These are phyloP conservation scores for Euzophera pinguis DNA, from an alignment of 2,888 invertebrate genomes.

Conservation along the genomic window DNA sequence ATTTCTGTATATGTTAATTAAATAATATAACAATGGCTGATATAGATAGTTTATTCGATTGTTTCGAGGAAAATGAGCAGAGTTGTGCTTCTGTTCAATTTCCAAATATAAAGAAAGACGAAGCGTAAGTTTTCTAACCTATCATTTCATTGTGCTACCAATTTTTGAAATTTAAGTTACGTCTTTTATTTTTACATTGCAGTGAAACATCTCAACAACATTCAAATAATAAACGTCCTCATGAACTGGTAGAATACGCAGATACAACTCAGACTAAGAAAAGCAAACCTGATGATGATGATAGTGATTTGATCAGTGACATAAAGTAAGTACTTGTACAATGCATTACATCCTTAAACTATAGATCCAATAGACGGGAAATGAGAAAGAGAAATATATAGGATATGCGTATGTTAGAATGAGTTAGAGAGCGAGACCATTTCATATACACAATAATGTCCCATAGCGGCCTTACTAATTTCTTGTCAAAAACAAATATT, in stretches of 20 bases:
- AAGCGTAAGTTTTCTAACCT: conserved; percentile 55
- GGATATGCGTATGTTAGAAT: too few relatives aligned
- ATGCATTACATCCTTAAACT: too few relatives aligned
- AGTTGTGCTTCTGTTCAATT: conserved; percentile 47
- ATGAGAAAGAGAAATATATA: too few relatives aligned
- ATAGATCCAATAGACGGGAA: too few relatives aligned
- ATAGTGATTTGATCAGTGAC: conserved; percentile 51
- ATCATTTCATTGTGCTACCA: conserved; percentile 17
- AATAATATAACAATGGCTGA: conserved; percentile 55
- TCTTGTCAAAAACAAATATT: too few relatives aligned
- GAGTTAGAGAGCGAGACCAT: too few relatives aligned
- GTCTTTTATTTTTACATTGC: conserved; percentile 15
- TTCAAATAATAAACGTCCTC: conserved; percentile 49
- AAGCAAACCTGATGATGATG: conserved; percentile 50
- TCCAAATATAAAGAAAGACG: conserved; percentile 41
- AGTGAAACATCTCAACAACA: conserved; percentile 32
- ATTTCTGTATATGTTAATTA: neutral
- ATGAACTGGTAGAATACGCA: conserved; percentile 55
- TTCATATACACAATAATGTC: too few relatives aligned
- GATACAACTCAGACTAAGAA: conserved; percentile 51
- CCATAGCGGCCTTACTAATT: too few relatives aligned
- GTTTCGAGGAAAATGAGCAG: conserved; percentile 55
- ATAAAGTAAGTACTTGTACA: conserved; percentile 47
- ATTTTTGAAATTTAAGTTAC: neutral
- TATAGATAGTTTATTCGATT: conserved; percentile 61